A percentile compares a stretch with the other conserved stretches of the same genome.
Conservation (phyloP, 2,797 vertebrate species). For the Erpetoichthys calabaricus region DNA sequence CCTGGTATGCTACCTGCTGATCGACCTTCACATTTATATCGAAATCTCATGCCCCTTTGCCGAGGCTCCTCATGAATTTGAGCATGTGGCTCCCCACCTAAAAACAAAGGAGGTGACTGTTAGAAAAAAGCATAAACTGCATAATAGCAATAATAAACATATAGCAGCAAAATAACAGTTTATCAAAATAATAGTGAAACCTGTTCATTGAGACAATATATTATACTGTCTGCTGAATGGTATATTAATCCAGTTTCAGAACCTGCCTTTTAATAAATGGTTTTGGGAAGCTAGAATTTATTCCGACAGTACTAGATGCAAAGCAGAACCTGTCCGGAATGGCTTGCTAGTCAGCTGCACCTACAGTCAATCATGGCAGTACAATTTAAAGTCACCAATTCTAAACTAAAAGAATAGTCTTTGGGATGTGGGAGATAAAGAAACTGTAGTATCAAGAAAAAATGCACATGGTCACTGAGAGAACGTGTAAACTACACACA, state of each 20-base stretch:
- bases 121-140: not conserved
- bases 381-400: too few relatives aligned
- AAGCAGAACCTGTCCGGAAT: too few relatives aligned
- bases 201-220: not conserved
- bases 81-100: slow-evolving; percentile 70
- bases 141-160: not conserved
- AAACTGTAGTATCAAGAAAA: not conserved
- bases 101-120: slow-evolving; percentile 13
- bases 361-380: too few relatives aligned
- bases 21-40: slow-evolving; percentile 92
- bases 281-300: too few relatives aligned
- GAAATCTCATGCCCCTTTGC: slow-evolving; percentile 92
- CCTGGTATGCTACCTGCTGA: slow-evolving; percentile 95
- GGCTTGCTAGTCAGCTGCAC: too few relatives aligned
- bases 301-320: too few relatives aligned
- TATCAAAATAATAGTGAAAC: not conserved
- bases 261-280: too few relatives aligned
- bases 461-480: not conserved
- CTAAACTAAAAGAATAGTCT: too few relatives aligned
- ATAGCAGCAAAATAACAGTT: not conserved
- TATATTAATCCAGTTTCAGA: too few relatives aligned
- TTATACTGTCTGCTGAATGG: too few relatives aligned
- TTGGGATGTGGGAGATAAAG: not conserved
- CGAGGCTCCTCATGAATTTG: slow-evolving; percentile 90
- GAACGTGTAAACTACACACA: too few relatives aligned